These are phyloP conservation scores for Virgularia gustaviana DNA, from an alignment of 92 coral and sea anemone genomes.

Conservation along the genomic window DNA sequence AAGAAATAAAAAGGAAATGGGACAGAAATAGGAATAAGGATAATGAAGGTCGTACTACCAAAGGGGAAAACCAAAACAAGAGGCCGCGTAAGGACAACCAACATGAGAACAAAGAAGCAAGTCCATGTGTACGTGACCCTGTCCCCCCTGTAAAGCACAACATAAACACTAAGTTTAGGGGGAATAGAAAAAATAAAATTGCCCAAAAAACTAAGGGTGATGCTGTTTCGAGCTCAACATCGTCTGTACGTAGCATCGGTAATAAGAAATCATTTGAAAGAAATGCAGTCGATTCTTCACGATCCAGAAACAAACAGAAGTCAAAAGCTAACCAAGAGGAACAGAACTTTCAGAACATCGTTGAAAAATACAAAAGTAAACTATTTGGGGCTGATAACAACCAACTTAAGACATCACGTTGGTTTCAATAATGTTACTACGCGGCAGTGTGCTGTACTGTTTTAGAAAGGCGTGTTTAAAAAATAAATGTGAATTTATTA, in stretches of 20 bases:
- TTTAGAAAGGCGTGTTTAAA: too few relatives aligned
- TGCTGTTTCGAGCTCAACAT: background rate
- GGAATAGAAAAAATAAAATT: background rate
- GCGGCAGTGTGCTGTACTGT: too few relatives aligned
- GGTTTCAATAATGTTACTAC: slow-evolving; percentile 54
- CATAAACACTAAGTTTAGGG: slow-evolving; percentile 4
- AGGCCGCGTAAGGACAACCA: background rate
- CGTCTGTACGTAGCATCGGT: background rate
- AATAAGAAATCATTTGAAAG: background rate
- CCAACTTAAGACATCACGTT: slow-evolving; percentile 49
- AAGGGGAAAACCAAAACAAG: slow-evolving; percentile 1
- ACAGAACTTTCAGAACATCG: slow-evolving; percentile 67
- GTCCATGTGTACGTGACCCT: background rate
- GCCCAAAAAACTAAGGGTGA: background rate
- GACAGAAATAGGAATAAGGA: slow-evolving; percentile 42
- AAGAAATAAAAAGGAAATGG: slow-evolving; percentile 31
- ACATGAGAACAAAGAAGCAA: background rate
- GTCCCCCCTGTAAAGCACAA: background rate
- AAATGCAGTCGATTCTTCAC: slow-evolving; percentile 17
- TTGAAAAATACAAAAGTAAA: slow-evolving; percentile 77
- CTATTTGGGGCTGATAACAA: slow-evolving; percentile 61
- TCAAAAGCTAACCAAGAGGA: slow-evolving; percentile 67
- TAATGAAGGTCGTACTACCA: slow-evolving; percentile 10
- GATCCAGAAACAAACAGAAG: slow-evolving; percentile 33
- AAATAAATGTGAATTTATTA: too few relatives aligned